Conservation (phyloP, 2,113 vertebrate species). For the Platycercus adscitus region DNA sequence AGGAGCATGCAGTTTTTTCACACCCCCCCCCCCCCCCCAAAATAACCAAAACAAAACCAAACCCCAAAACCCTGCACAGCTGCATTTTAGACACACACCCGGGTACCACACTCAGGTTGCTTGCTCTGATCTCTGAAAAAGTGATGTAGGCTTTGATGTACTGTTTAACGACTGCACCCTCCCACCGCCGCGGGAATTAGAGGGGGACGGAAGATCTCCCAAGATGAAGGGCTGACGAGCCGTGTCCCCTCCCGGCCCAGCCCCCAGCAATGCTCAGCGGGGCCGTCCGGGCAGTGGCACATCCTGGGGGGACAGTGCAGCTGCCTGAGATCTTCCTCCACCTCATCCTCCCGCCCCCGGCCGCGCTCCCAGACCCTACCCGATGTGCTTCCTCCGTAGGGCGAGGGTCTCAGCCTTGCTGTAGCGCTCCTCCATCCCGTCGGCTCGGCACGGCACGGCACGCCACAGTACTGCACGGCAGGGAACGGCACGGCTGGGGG, state of each 20-base stretch:
- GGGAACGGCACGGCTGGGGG: not conserved
- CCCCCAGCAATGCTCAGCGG: not conserved
- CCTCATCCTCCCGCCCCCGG: not conserved
- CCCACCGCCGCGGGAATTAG: not conserved
- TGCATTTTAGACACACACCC: not conserved
- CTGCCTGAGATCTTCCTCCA: not conserved
- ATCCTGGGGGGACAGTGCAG: not conserved
- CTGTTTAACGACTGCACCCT: not conserved
- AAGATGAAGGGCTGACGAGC: not conserved
- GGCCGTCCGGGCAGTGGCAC: not conserved
- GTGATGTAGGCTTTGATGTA: fast-evolving
- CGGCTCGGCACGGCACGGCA: not conserved
- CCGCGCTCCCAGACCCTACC: constrained; percentile 69
- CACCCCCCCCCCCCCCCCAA: too few relatives aligned
- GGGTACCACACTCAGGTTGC: not conserved
- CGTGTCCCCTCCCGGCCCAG: not conserved
- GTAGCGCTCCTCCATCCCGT: constrained; percentile 73
- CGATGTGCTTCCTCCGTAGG: constrained; percentile 86
- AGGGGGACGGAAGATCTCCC: fast-evolving
- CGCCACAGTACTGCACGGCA: not conserved
- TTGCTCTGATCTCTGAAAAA: not conserved
- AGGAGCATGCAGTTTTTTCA: not conserved
- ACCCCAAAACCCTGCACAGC: fast-evolving
- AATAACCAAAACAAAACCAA: not conserved
- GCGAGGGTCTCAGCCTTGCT: constrained; percentile 86